These are phyloP conservation scores for Rhineura floridana DNA, from an alignment of 2,113 vertebrate species.

Conservation along the genomic window DNA sequence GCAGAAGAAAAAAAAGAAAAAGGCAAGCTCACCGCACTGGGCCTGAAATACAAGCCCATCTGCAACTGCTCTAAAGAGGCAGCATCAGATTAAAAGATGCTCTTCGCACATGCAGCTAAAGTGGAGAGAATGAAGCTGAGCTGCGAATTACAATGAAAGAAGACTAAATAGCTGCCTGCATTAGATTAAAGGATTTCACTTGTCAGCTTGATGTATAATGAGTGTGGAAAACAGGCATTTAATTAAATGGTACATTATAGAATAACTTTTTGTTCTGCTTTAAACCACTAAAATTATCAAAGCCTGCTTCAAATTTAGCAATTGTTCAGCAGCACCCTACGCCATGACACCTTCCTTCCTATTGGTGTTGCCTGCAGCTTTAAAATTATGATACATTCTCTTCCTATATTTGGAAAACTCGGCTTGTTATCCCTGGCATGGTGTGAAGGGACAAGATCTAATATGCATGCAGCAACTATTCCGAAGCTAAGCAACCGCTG, in stretches of 20 bases:
- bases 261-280: constrained; percentile 78
- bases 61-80: constrained; percentile 71
- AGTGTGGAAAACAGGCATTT: constrained; percentile 80
- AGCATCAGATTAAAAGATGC: constrained; percentile 76
- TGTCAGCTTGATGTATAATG: constrained; percentile 85
- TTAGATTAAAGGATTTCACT: constrained; percentile 88
- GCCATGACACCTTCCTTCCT: constrained; percentile 34
- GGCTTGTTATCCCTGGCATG: neutral
- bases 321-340: constrained; percentile 71
- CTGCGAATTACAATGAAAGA: constrained; percentile 92
- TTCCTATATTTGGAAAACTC: neutral
- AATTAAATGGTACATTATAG: constrained; percentile 80
- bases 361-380: constrained; percentile 23
- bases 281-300: constrained; percentile 72
- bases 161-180: constrained; percentile 85
- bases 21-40: constrained; percentile 63
- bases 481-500: no score
- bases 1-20: constrained; percentile 37
- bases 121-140: constrained; percentile 83
- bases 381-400: constrained; percentile 19
- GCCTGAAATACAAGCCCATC: constrained; percentile 63
- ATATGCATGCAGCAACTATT: neutral
- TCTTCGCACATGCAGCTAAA: constrained; percentile 80
- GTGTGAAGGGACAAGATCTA: neutral
- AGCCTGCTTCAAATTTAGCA: constrained; percentile 70